phyloP scores from a whole-genome alignment of 35 echinoderm and acorn worm species.

The Apostichopus californicus region DNA sequence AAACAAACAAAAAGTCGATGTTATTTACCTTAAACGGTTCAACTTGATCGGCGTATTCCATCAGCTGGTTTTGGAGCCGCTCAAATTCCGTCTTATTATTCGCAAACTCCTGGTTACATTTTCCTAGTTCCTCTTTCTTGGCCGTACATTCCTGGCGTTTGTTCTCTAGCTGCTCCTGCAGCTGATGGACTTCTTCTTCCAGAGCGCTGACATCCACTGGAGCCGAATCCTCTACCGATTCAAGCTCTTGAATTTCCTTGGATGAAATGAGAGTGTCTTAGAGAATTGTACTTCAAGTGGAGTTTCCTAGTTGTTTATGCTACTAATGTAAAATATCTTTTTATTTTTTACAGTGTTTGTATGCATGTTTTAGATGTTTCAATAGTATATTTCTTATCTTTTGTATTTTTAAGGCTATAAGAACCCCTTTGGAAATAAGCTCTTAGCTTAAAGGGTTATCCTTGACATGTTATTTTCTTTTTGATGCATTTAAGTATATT shows the following conservation, averaged over 20 bases:
- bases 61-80: conserved; percentile 49
- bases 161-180: conserved; percentile 50
- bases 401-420: too few relatives aligned
- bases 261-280: background rate
- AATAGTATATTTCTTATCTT: too few relatives aligned
- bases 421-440: too few relatives aligned
- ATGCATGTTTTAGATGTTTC: too few relatives aligned
- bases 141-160: conserved; percentile 38
- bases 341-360: too few relatives aligned
- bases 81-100: conserved; percentile 38
- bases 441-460: too few relatives aligned
- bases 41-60: conserved; percentile 64
- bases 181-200: conserved; percentile 79
- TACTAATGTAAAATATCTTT: too few relatives aligned
- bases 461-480: too few relatives aligned
- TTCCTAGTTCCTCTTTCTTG: conserved; percentile 11
- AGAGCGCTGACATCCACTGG: conserved; percentile 76
- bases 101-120: conserved; percentile 23
- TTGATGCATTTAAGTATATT: too few relatives aligned
- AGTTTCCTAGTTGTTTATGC: too few relatives aligned
- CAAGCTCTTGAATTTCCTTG: conserved; percentile 78
- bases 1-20: too few relatives aligned
- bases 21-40: conserved; percentile 75
- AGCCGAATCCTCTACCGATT: conserved; percentile 66
- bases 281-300: too few relatives aligned